A percentile compares a stretch with the other conserved stretches of the same genome.
These are phyloP conservation scores for Thunnus albacares DNA, from an alignment of 2,797 vertebrate species.

Conservation along the genomic window DNA sequence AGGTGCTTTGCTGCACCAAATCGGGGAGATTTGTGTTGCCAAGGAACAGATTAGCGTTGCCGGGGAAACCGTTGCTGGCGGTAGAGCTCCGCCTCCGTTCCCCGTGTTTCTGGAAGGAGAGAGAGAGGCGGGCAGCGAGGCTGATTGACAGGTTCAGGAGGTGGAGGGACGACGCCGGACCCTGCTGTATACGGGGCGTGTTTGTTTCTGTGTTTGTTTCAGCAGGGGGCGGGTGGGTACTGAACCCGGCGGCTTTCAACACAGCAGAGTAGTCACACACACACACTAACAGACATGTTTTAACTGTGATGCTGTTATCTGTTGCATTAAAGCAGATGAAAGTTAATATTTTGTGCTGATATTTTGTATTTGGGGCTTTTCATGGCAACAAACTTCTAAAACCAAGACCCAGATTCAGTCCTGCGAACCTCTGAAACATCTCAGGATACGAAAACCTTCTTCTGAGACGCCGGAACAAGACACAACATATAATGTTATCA, in stretches of 20 bases:
- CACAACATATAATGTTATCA: too few species aligned
- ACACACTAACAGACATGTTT: neutral
- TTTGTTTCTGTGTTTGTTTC: slow-evolving; percentile 16
- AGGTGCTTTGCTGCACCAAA: slow-evolving; percentile 96
- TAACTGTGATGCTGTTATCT: neutral
- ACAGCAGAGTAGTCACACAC: too few species aligned
- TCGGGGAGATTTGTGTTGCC: slow-evolving; percentile 96
- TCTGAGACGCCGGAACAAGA: too few species aligned
- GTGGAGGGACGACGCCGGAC: slow-evolving; percentile 14
- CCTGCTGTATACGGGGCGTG: neutral
- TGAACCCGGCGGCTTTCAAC: neutral
- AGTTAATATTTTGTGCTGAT: neutral
- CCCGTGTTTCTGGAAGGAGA: slow-evolving; percentile 90
- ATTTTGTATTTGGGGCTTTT: neutral
- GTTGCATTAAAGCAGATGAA: neutral
- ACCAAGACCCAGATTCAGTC: neutral
- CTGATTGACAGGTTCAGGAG: slow-evolving; percentile 57
- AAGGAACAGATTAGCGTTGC: slow-evolving; percentile 93
- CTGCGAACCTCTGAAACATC: neutral
- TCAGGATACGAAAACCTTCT: too few species aligned
- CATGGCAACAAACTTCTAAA: too few species aligned
- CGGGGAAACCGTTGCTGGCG: slow-evolving; percentile 94
- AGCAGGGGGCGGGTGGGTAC: neutral
- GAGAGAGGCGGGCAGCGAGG: slow-evolving; percentile 51
- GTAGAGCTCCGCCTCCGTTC: slow-evolving; percentile 92